phyloP scores from a whole-genome alignment of 2,113 vertebrate species.

The Nymphicus hollandicus region DNA sequence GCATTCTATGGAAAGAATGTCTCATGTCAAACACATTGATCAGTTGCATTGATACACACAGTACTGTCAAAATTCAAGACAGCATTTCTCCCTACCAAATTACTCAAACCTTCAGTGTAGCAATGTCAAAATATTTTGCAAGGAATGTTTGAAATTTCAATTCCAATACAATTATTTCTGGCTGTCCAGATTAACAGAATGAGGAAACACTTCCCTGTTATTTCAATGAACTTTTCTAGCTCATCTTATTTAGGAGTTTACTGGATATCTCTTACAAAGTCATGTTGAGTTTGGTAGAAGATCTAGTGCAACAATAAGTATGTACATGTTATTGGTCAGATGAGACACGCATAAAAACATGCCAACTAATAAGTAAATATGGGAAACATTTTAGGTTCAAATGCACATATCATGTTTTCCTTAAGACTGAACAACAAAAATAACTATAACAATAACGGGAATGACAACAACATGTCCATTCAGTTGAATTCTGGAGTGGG shows the following conservation, averaged over 20 bases:
- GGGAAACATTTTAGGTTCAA: not conserved
- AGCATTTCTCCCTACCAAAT: slow-evolving; percentile 4
- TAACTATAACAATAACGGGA: not conserved
- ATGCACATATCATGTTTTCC: not conserved
- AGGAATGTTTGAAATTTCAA: not conserved
- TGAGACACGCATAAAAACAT: not conserved
- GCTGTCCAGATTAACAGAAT: not conserved
- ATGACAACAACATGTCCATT: not conserved
- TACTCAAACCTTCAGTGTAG: not conserved
- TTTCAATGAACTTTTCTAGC: not conserved
- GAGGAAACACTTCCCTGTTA: not conserved
- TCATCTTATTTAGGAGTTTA: not conserved
- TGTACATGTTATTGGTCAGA: not conserved
- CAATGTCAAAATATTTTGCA: not conserved
- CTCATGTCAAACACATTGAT: slow-evolving; percentile 42
- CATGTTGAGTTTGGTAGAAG: not conserved
- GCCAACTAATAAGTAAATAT: not conserved
- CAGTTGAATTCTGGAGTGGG: not conserved
- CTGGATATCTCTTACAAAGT: not conserved
- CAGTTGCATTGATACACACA: slow-evolving; percentile 8
- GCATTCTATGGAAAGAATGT: slow-evolving; percentile 17
- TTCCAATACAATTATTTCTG: not conserved
- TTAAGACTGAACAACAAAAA: not conserved
- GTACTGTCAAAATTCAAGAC: slow-evolving; percentile 8
- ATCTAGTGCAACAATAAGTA: not conserved